Evolutionary conservation across 2,888 invertebrate genomes (phyloP), one percentile per base, ranked within the genome.

Genomic region (Acrobasis consociella): DNA sequence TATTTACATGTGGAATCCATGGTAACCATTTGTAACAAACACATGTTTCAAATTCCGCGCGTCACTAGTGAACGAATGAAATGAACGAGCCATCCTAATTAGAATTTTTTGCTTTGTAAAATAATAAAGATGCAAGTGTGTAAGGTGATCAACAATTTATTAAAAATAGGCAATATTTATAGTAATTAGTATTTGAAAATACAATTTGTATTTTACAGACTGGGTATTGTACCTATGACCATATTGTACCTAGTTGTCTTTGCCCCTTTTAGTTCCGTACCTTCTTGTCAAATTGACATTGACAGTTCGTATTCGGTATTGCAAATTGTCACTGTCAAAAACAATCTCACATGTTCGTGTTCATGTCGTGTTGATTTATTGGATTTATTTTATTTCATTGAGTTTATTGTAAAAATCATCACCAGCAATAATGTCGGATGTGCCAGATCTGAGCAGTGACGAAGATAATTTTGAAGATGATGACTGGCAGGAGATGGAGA

Each of bases 401-500:
- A 55, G 1, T 55, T n/a, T 22, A 22, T 31, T 31, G 31, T 31
- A 1, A 31, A 31, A 22, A 22, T 17, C 13, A n/a, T 53, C 9
- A 5, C 1, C 38, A 42, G 31, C 17, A 56, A 78, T 38, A 65
- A 92, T 92, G 93, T 85, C 88, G 7, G 93, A 92, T 65, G 85
- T 91, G 37, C 93, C 93, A 67, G 93, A 93, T 60, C 81, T 93
- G 8, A 93, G 93, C 69, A 93, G 93, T 65, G 93, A 93, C 63
- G 93, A 93, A 65, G 93, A 93, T 38, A 79, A 87, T 65, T 91
- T 82, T 62, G 87, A 88, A 53, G 93, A 93, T 31, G 93, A 93
- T 15, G 93, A 92, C 60, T 93, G 93, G 86, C 89, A 90, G 69
- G 92, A 89, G 76, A 91, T 91, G 83, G 93, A 93, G 64, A 82